Conservation (phyloP, 2,888 invertebrate genomes). For the Tenthredo scrophulariae region DNA sequence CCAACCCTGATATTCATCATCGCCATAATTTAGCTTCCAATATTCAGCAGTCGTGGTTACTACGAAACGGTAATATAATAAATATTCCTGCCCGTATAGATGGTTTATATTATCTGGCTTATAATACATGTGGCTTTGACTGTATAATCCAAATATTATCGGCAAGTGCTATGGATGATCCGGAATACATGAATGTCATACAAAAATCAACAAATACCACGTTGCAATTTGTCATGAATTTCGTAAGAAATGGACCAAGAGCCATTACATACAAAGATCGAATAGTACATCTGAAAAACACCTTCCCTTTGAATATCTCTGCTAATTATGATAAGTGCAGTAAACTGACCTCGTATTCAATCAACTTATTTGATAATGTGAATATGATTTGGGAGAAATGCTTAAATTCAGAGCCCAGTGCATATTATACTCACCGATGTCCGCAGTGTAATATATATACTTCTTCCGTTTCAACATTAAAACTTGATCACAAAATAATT, state of each 20-base stretch:
- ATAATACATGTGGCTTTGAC: conserved; percentile 54
- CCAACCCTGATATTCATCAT: conserved; percentile 41
- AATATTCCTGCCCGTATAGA: conserved; percentile 37
- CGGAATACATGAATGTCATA: conserved; percentile 28
- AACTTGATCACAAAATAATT: conserved; percentile 49
- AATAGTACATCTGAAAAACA: conserved; percentile 39
- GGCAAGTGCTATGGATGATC: conserved; percentile 50
- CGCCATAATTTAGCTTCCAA: conserved; percentile 41
- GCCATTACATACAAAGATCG: conserved; percentile 41
- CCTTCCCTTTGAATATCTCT: not conserved
- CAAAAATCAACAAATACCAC: conserved; percentile 34
- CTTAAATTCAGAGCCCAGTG: conserved; percentile 11
- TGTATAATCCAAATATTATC: conserved; percentile 49
- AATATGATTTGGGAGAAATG: conserved; percentile 28
- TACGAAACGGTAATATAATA: conserved; percentile 49
- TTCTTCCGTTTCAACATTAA: conserved; percentile 16
- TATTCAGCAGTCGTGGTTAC: conserved; percentile 19
- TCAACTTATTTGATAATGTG: conserved; percentile 40
- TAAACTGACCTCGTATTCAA: conserved; percentile 15
- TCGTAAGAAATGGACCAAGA: conserved; percentile 39
- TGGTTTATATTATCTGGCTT: conserved; percentile 48
- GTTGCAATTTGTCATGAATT: conserved; percentile 44
- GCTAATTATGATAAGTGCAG: conserved; percentile 18
- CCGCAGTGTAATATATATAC: conserved; percentile 10
- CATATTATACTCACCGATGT: conserved; percentile 8